A percentile compares a stretch with the other conserved stretches of the same genome.
phyloP scores from a whole-genome alignment of 2,888 invertebrate species.

The Metalampra italica region DNA sequence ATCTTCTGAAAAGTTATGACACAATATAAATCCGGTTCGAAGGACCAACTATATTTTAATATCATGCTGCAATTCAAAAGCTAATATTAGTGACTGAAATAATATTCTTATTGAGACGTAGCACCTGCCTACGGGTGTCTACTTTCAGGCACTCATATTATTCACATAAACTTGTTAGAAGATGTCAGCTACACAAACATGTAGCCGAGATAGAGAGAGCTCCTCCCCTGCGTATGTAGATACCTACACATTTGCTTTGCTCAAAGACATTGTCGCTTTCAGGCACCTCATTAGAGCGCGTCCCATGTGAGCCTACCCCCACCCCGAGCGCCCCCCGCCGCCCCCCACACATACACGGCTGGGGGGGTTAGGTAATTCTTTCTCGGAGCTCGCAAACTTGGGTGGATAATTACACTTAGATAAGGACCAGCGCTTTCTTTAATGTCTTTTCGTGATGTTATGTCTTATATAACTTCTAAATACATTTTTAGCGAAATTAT shows the following conservation, averaged over 20 bases:
- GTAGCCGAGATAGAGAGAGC: constrained; percentile 43
- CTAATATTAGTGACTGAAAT: not conserved
- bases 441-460: constrained; percentile 26
- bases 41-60: not conserved
- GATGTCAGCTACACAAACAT: constrained; percentile 29
- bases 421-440: constrained; percentile 57
- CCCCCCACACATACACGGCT: constrained; percentile 40
- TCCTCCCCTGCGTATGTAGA: constrained; percentile 65
- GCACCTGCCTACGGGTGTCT: too few relatives aligned
- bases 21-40: not conserved
- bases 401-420: constrained; percentile 75
- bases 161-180: constrained; percentile 11
- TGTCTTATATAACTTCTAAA: constrained; percentile 9
- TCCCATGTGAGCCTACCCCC: constrained; percentile 74
- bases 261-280: constrained; percentile 79
- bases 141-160: constrained; percentile 4
- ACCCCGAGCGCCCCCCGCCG: constrained; percentile 26
- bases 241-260: constrained; percentile 76
- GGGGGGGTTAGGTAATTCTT: constrained; percentile 68
- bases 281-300: constrained; percentile 79
- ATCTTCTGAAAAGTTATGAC: too few relatives aligned
- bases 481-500: not conserved
- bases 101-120: too few relatives aligned
- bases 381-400: constrained; percentile 72
- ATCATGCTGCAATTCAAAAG: not conserved